Conservation (phyloP, 2,888 invertebrate species). For the Mechanitis messenoides region DNA sequence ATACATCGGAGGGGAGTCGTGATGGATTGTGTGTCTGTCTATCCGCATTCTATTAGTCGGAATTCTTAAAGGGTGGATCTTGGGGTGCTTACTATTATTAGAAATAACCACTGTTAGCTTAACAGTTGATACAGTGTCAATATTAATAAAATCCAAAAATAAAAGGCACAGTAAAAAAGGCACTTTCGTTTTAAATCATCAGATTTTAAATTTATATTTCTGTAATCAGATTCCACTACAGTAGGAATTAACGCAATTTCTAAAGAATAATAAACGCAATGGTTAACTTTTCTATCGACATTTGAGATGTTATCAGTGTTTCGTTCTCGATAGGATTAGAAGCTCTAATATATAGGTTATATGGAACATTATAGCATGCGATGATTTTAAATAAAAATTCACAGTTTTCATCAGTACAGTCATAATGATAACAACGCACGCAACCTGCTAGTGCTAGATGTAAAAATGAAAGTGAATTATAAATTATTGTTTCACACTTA, state of each 20-base stretch:
- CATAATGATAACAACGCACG: conserved; percentile 32
- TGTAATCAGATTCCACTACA: too few relatives aligned
- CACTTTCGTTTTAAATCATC: too few relatives aligned
- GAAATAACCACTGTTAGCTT: conserved; percentile 67
- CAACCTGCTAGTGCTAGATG: conserved; percentile 26
- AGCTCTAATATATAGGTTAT: background rate
- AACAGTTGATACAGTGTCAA: conserved; percentile 52
- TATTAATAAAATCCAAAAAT: too few relatives aligned
- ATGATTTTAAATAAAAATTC: conserved; percentile 24
- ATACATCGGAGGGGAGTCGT: conserved; percentile 70
- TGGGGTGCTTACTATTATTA: conserved; percentile 65
- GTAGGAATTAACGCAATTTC: conserved; percentile 9
- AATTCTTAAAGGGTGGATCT: conserved; percentile 72
- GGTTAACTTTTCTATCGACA: conserved; percentile 24
- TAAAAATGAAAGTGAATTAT: conserved; percentile 31
- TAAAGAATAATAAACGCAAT: conserved; percentile 14
- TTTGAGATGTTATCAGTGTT: conserved; percentile 22
- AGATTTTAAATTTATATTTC: too few relatives aligned
- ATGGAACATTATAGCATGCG: conserved; percentile 9
- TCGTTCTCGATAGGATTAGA: conserved; percentile 10
- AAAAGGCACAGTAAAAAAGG: too few relatives aligned
- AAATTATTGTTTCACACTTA: conserved; percentile 4
- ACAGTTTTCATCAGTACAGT: conserved; percentile 25
- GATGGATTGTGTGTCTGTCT: conserved; percentile 72
- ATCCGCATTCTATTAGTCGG: conserved; percentile 73